phyloP scores from a whole-genome alignment of 2,113 vertebrate species.

The Fregata magnificens region DNA sequence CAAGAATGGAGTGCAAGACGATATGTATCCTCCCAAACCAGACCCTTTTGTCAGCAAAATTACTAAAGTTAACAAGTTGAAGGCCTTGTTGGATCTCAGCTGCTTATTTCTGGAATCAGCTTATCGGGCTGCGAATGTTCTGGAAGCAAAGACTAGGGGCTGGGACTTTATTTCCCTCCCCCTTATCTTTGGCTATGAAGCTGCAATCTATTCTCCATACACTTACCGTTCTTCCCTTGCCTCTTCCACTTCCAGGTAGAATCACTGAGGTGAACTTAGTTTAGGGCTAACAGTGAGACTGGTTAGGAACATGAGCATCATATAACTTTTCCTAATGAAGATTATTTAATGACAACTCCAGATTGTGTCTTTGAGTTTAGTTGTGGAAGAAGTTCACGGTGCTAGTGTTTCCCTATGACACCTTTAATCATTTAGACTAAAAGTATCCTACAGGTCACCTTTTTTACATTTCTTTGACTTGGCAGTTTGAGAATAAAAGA shows the following conservation, averaged over 20 bases:
- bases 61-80: neutral
- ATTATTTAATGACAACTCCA: neutral
- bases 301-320: neutral
- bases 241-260: neutral
- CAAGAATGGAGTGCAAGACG: neutral
- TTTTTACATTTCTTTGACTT: neutral
- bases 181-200: neutral
- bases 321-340: neutral
- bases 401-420: neutral
- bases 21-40: neutral
- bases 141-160: neutral
- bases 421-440: neutral
- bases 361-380: neutral
- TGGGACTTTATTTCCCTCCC: neutral
- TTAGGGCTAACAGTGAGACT: neutral
- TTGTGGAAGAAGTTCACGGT: neutral
- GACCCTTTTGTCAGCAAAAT: neutral
- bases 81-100: neutral
- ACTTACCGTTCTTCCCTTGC: neutral
- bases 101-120: neutral
- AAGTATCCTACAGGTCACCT: neutral
- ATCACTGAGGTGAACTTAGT: neutral
- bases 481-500: neutral
- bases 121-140: neutral
- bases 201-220: neutral